These are phyloP conservation scores for honey bee (Apis mellifera) DNA, from an alignment of 1,140 invertebrate genomes.

Conservation along the genomic window DNA sequence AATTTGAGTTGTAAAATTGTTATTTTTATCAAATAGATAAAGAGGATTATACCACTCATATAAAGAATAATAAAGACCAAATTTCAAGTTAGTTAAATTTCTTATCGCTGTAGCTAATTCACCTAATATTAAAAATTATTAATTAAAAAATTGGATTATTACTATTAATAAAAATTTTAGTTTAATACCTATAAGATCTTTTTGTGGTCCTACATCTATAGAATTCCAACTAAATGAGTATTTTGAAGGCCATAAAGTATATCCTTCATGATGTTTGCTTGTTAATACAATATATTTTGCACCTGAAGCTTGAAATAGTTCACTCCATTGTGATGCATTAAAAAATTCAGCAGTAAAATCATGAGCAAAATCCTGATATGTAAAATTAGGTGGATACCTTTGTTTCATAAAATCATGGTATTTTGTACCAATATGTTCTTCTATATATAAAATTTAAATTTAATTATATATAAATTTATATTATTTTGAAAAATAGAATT, in stretches of 20 bases:
- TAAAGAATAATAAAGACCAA: conserved; percentile 94
- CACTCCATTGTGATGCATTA: conserved; percentile 89
- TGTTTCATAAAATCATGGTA: conserved; percentile 87
- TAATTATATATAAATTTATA: not conserved
- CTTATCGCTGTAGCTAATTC: conserved; percentile 89
- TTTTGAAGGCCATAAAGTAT: conserved; percentile 93
- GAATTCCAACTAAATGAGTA: conserved; percentile 95
- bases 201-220: conserved; percentile 91
- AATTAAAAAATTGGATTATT: conserved; percentile 28
- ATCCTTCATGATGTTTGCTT: conserved; percentile 97
- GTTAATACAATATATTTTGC: conserved; percentile 95
- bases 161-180: not conserved
- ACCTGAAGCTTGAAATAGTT: conserved; percentile 88
- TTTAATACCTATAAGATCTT: conserved; percentile 87
- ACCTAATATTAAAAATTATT: conserved; percentile 75
- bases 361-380: conserved; percentile 93
- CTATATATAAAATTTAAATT: conserved; percentile 47
- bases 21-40: conserved; percentile 88
- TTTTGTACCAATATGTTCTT: conserved; percentile 59
- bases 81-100: conserved; percentile 85
- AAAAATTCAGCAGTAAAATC: conserved; percentile 93
- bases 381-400: conserved; percentile 90
- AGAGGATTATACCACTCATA: conserved; percentile 96
- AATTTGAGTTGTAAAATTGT: conserved; percentile 85
- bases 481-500: not conserved